Evolutionary conservation across 2,113 vertebrate species (phyloP), one percentile per base, ranked within the genome.

Genomic region (Pollimyrus isidori): DNA sequence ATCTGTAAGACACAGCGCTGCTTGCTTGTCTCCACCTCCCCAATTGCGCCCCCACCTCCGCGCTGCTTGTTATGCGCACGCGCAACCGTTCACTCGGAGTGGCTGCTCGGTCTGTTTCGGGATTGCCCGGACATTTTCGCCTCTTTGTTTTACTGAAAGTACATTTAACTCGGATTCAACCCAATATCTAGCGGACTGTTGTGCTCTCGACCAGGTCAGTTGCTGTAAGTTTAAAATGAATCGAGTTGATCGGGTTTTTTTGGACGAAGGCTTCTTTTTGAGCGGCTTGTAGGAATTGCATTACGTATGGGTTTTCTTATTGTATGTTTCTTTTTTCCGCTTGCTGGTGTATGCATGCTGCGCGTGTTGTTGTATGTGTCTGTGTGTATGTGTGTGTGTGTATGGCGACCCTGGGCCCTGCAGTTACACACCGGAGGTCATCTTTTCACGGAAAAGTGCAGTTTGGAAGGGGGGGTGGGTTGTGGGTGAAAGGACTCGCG

Each of bases 61-160:
- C 89, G 42, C 92, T 87, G 88, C 88, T 89, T 89, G 90, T 17
- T 90, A 87, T 88, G 95, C 96, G 95, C 95, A 95, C 95, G 95
- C 96, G 94, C 94, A 86, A 42, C 88, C 45, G 89, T 86, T 91
- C 92, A 94, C 93, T 91, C 89, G 90, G 92, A 93, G 93, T 88
- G 93, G 92, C 93, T 94, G 95, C 95, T 97, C 96, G 96, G 96
- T 94, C 94, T 95, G 94, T 96, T 95, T 95, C 94, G 95, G 94
- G 93, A 94, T 93, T 93, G 93, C 94, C 96, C 96, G 96, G 94
- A 94, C 92, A 95, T 96, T 95, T 96, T 96, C 96, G 96, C 95
- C 96, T 96, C 96, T 96, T 96, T 96, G 96, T 96, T 96, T 95
- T 96, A 96, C 95, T 90, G 94, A 92, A 95, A 94, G 95, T 96